A percentile compares a stretch with the other conserved stretches of the same genome.
Evolutionary conservation across 2,113 vertebrate species (phyloP).

Genomic region (Apteryx mantelli): DNA sequence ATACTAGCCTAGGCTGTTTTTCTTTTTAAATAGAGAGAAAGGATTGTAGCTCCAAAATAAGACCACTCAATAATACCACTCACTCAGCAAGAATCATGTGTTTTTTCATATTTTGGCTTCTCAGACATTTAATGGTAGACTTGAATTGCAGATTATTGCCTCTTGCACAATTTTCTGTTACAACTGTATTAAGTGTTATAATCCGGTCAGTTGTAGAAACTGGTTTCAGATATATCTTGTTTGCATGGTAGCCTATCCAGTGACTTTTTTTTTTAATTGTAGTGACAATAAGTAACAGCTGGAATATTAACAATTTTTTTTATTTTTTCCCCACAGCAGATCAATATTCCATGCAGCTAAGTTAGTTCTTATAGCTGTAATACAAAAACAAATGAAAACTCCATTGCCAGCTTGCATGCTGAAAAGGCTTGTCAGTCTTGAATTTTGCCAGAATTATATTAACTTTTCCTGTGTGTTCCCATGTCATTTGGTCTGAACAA

Average conservation of each 20-base stretch:
- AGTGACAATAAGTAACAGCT: neutral
- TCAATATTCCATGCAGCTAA: neutral
- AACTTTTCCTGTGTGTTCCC: neutral
- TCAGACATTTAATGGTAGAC: neutral
- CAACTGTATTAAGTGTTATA: neutral
- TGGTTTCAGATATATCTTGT: neutral
- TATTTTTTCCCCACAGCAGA: neutral
- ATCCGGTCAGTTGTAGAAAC: neutral
- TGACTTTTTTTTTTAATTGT: neutral
- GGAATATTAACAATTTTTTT: neutral
- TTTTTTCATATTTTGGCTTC: neutral
- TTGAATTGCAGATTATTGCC: neutral
- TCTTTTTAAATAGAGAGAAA: neutral
- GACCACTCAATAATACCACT: neutral
- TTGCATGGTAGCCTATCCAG: neutral
- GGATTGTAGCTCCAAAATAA: neutral
- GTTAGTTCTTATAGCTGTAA: neutral
- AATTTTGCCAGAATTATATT: slow-evolving; percentile 23
- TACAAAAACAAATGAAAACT: slow-evolving; percentile 11
- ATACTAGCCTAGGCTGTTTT: neutral
- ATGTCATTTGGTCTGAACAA: neutral
- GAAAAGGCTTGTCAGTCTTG: slow-evolving; percentile 5
- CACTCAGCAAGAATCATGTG: neutral
- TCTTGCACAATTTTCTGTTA: neutral
- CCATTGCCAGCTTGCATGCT: neutral